phyloP scores from a whole-genome alignment of 1,140 invertebrate species.

The Bombus huntii region DNA sequence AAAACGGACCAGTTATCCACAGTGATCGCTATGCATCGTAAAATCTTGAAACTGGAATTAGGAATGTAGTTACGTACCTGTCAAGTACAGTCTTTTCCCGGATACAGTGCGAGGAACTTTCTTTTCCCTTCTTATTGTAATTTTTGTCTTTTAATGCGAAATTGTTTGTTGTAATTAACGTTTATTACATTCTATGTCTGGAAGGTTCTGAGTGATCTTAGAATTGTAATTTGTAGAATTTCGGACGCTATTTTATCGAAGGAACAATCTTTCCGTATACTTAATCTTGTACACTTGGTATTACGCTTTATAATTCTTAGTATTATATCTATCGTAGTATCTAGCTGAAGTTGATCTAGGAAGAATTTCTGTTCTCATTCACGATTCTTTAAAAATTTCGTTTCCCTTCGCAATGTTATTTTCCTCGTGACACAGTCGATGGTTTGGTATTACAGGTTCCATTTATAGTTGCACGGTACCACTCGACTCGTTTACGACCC shows the following conservation, averaged over 20 bases:
- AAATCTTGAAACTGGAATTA: too few species aligned
- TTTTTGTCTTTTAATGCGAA: background rate
- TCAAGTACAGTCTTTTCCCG: background rate
- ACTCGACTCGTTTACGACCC: constrained; percentile 35
- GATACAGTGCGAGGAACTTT: background rate
- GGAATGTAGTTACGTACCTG: background rate
- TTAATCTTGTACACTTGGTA: background rate
- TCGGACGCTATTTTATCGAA: background rate
- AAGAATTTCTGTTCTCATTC: background rate
- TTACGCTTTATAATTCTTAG: background rate
- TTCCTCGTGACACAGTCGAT: constrained; percentile 35
- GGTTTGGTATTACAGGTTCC: constrained; percentile 42
- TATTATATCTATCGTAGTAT: background rate
- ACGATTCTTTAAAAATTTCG: background rate
- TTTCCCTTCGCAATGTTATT: background rate
- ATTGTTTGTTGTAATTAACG: background rate
- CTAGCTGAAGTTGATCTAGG: background rate
- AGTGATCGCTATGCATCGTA: background rate
- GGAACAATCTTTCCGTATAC: background rate
- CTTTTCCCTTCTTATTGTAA: background rate
- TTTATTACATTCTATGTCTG: background rate
- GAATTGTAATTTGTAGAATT: background rate
- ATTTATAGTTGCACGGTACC: constrained; percentile 61
- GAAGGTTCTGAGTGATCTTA: background rate
- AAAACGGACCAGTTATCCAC: background rate